Evolutionary conservation across 2,888 invertebrate genomes (phyloP), one percentile per base, ranked within the genome.

Genomic region (Chrysolina americana): DNA sequence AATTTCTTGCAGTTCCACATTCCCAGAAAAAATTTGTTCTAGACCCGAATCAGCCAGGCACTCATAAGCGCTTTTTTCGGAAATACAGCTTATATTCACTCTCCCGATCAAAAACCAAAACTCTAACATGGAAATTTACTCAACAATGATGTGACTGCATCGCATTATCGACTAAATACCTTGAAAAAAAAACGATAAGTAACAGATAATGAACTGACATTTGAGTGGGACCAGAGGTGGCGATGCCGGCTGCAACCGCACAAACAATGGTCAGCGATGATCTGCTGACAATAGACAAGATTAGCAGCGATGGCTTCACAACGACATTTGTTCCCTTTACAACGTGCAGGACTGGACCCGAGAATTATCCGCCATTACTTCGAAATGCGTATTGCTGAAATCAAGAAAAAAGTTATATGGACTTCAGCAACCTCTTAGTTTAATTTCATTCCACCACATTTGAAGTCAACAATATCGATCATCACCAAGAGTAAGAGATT

Each of bases 221-320:
- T 76, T 75, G 73, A 77, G 75, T 76, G 71, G 68, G 71, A 70
- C 74, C 78, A 74, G 70, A 78, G 65, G 64, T 70, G 62, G 73
- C 70, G 69, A 48, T 78, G 83, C 82, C 82, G 82, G 83, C 82
- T 82, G 81, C 80, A 80, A 81, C 82, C 80, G 77, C 77, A 79
- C 80, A 81, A 77, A 81, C 79, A 81, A 80, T 81, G 76, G 71
- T 71, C 80, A 70, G 77, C 70, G 73, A 71, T 76, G 79, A 81
- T 81, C 80, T 79, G 74, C 65, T 62, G 23, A 82, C 81, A 80
- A 82, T 80, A 69, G 72, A 21, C 63, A 75, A 80, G 81, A 80
- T 81, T 80, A 80, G 74, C 75, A 50, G 68, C 41, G 53, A 76
- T 78, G 77, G 78, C 77, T 78, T 74, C 70, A 72, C 68, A 66